phyloP scores from a whole-genome alignment of 2,113 vertebrate genomes.

The Aramus guarauna region DNA sequence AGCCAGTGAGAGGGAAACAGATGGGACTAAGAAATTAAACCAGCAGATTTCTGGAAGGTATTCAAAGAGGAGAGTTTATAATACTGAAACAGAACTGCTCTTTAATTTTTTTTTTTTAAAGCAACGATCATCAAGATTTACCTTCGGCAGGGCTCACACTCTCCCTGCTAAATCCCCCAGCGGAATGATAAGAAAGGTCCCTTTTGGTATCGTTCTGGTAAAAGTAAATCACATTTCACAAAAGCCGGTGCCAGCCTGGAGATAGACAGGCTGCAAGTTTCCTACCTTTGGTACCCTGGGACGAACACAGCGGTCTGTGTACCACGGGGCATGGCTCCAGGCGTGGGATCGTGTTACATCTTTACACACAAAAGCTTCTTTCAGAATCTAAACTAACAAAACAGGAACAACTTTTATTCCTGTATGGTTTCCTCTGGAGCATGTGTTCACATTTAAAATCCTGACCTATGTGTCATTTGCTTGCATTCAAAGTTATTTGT shows the following conservation, averaged over 20 bases:
- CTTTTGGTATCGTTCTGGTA: conserved; percentile 67
- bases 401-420: conserved; percentile 73
- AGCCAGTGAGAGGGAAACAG: conserved; percentile 79
- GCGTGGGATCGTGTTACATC: conserved; percentile 71
- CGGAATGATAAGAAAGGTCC: conserved; percentile 55
- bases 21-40: conserved; percentile 82
- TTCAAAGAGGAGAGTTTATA: conserved; percentile 74
- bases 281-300: conserved; percentile 64
- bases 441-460: conserved; percentile 73
- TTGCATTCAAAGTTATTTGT: conserved; percentile 58
- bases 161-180: conserved; percentile 46
- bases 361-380: conserved; percentile 83
- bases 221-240: conserved; percentile 71
- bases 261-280: conserved; percentile 71
- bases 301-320: conserved; percentile 70
- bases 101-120: conserved; percentile 67
- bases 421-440: conserved; percentile 62
- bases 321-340: conserved; percentile 73
- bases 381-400: conserved; percentile 77
- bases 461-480: conserved; percentile 61
- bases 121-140: conserved; percentile 53
- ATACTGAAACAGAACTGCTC: conserved; percentile 73
- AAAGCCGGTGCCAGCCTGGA: conserved; percentile 69
- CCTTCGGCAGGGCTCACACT: conserved; percentile 14
- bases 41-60: conserved; percentile 79